Base-by-base conservation (phyloP, 2,888 invertebrate genomes). In the Anagyrus pseudococci region DNA sequence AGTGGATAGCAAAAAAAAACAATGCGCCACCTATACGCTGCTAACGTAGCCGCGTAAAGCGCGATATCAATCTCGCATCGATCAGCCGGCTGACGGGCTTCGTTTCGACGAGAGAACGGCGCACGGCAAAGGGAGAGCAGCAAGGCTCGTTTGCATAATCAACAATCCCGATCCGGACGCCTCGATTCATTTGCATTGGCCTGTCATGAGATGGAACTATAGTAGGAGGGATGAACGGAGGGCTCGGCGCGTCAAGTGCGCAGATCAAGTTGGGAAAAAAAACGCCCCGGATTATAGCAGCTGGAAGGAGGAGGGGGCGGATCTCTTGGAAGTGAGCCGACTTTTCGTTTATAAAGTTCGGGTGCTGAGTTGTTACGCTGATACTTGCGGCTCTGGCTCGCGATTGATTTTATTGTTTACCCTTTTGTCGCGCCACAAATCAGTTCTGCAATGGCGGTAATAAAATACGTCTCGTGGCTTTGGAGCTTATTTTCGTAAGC, bases 121-220 rank as follows among this genome's bases (percentile, higher is more conserved):
- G 53, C 26, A 17, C 10, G 22, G 40, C 33, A n/a, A n/a, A n/a
- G 10, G 23, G 17, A n/a, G n/a, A n/a, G n/a, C n/a, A n/a, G n/a
- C n/a, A n/a, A n/a, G n/a, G n/a, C 62, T 58, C 58, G 62, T 62
- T 62, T 62, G 62, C 58, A 62, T 62, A 62, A 62, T 62, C 62
- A 58, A 57, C 62, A 37, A 57, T 62, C 57, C 52, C 61, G 41
- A 7, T 19, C 20, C 7, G 33, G 17, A 15, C 43, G 48, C 22
- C 33, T 25, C 57, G 57, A 46, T 58, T 57, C 52, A 62, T 57
- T 57, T 62, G 62, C 57, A 62, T 62, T 25, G 53, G 62, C 58
- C 44, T 48, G 62, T 54, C 58, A 58, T 41, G 48, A 44, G 61
- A 22, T 33, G 8, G 41, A 33, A 26, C 17, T 15, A 20, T 44